A percentile compares a stretch with the other conserved stretches of the same genome.
phyloP scores from a whole-genome alignment of 2,888 invertebrate species.

The Abrostola tripartita region DNA sequence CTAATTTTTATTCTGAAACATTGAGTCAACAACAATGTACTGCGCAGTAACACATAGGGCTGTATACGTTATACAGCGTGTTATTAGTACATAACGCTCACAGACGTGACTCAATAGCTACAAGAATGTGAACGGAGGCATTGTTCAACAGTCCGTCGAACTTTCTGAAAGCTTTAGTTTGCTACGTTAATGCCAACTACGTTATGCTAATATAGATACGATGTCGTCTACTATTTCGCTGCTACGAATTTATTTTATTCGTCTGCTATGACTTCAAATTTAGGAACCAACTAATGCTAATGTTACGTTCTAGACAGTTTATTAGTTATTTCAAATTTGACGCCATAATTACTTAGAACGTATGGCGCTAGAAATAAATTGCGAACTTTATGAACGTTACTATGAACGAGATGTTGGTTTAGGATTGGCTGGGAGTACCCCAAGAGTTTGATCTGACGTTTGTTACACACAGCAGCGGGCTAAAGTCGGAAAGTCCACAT shows the following conservation, averaged over 20 bases:
- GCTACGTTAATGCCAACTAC: slow-evolving; percentile 67
- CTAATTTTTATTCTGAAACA: slow-evolving; percentile 42
- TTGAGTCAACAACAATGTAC: slow-evolving; percentile 45
- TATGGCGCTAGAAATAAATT: slow-evolving; percentile 50
- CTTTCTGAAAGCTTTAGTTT: slow-evolving; percentile 72
- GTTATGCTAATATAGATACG: slow-evolving; percentile 81
- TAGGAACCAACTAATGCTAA: slow-evolving; percentile 71
- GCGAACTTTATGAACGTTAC: slow-evolving; percentile 36
- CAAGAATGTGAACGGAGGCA: slow-evolving; percentile 70
- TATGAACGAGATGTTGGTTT: slow-evolving; percentile 66
- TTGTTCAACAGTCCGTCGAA: slow-evolving; percentile 79
- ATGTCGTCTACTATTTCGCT: slow-evolving; percentile 72
- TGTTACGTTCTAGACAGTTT: slow-evolving; percentile 70
- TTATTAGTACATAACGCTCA: slow-evolving; percentile 64
- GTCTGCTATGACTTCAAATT: slow-evolving; percentile 70
- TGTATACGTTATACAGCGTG: slow-evolving; percentile 44
- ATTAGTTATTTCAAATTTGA: slow-evolving; percentile 67
- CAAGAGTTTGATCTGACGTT: slow-evolving; percentile 65
- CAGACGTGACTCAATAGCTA: slow-evolving; percentile 72
- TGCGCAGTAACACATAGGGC: slow-evolving; percentile 36
- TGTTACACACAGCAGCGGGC: slow-evolving; percentile 40
- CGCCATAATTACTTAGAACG: slow-evolving; percentile 51
- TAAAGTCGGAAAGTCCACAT: slow-evolving; percentile 59
- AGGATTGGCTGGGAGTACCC: slow-evolving; percentile 60
- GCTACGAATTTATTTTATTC: slow-evolving; percentile 77